Conservation (phyloP, 2,113 vertebrate species). For the Solea solea region DNA sequence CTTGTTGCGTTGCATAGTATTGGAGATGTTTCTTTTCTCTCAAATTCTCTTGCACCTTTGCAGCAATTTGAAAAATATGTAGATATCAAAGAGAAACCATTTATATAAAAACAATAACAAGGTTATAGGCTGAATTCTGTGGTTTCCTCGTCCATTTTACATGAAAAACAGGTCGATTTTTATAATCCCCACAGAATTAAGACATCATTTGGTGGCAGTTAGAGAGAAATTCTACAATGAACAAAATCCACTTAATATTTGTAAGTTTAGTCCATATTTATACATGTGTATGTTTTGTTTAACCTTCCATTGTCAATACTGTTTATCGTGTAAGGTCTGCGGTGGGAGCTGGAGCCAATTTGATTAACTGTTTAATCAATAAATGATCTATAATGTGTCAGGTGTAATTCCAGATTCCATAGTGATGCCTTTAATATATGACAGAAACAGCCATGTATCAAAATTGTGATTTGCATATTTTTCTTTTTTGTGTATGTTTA, state of each 20-base stretch:
- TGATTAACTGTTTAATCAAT: not conserved
- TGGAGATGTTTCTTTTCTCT: not conserved
- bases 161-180: conserved; percentile 46
- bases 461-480: not conserved
- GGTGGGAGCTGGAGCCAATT: no score
- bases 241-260: no score
- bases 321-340: no score
- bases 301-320: no score
- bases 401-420: not conserved
- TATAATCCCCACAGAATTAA: conserved; percentile 55
- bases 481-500: not conserved
- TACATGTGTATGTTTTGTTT: no score
- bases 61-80: not conserved
- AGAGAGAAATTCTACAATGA: no score
- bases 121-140: no score
- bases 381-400: not conserved
- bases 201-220: no score
- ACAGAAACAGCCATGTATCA: not conserved
- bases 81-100: no score
- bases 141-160: no score
- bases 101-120: no score
- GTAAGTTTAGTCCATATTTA: no score
- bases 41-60: conserved; percentile 5
- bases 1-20: not conserved
- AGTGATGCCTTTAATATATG: not conserved